phyloP scores from a whole-genome alignment of 2,113 vertebrate species.

The Dendrocopos noguchii region DNA sequence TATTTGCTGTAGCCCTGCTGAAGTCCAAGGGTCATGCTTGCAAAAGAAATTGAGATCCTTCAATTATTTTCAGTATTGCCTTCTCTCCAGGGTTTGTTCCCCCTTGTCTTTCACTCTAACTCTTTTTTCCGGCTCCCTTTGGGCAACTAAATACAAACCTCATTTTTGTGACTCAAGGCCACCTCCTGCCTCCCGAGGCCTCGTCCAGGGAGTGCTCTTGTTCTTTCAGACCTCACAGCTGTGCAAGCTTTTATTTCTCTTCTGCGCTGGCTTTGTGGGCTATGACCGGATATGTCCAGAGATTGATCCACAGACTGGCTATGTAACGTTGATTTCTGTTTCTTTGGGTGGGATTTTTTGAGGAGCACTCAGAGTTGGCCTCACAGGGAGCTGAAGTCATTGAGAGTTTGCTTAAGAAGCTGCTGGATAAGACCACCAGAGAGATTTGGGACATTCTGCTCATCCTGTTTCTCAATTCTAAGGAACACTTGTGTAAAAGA shows the following conservation, averaged over 20 bases:
- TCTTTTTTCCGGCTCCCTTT: background rate
- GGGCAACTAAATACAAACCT: conserved; percentile 7
- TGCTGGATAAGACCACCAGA: background rate
- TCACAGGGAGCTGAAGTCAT: background rate
- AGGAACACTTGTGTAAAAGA: background rate
- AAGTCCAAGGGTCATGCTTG: background rate
- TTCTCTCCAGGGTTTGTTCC: background rate
- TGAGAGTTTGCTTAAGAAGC: background rate
- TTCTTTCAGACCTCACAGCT: background rate
- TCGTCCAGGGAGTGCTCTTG: background rate
- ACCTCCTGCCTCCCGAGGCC: background rate
- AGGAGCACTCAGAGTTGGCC: background rate
- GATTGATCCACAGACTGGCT: background rate
- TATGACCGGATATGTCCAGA: background rate
- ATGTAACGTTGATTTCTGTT: background rate
- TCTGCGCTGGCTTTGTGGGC: background rate
- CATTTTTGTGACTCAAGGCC: background rate
- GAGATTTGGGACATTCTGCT: background rate
- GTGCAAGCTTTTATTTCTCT: background rate
- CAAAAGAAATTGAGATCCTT: background rate
- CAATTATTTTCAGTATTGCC: background rate
- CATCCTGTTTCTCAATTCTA: background rate
- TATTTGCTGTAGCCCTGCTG: background rate
- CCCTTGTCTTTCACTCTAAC: background rate
- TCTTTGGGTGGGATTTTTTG: background rate